Conservation (phyloP, 2,113 vertebrate genomes). For the Pachypanchax playfairii region DNA sequence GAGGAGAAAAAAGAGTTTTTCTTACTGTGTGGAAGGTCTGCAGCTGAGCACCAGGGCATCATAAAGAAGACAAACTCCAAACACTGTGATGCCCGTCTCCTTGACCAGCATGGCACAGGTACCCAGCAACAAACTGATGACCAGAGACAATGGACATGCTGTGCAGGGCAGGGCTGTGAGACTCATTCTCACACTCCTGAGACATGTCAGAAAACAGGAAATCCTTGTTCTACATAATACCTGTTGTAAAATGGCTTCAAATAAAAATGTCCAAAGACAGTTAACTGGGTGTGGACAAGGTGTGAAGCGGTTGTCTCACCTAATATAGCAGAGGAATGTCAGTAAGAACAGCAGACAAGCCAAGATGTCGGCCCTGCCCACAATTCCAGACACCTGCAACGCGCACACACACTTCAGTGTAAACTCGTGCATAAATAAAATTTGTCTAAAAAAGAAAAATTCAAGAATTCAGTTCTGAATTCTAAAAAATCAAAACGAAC, state of each 20-base stretch:
- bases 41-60: slow-evolving; percentile 89
- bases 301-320: slow-evolving; percentile 84
- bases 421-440: too few species aligned
- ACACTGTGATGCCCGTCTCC: slow-evolving; percentile 95
- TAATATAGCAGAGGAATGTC: slow-evolving; percentile 94
- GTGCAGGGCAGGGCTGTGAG: slow-evolving; percentile 81
- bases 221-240: too few species aligned
- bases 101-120: slow-evolving; percentile 98
- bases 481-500: too few species aligned
- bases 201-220: slow-evolving; percentile 30
- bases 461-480: too few species aligned
- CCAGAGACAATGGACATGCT: slow-evolving; percentile 80
- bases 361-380: slow-evolving; percentile 94
- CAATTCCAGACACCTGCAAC: slow-evolving; percentile 93
- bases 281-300: too few species aligned
- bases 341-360: slow-evolving; percentile 93
- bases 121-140: slow-evolving; percentile 88
- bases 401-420: slow-evolving; percentile 22
- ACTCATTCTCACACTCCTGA: slow-evolving; percentile 86
- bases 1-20: background rate
- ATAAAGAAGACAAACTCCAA: slow-evolving; percentile 92
- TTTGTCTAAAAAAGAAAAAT: too few species aligned
- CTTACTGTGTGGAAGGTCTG: slow-evolving; percentile 84
- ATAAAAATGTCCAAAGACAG: too few species aligned
- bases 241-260: too few species aligned